Evolutionary conservation across 2,113 vertebrate species (phyloP).

Genomic region (Zootoca vivipara): DNA sequence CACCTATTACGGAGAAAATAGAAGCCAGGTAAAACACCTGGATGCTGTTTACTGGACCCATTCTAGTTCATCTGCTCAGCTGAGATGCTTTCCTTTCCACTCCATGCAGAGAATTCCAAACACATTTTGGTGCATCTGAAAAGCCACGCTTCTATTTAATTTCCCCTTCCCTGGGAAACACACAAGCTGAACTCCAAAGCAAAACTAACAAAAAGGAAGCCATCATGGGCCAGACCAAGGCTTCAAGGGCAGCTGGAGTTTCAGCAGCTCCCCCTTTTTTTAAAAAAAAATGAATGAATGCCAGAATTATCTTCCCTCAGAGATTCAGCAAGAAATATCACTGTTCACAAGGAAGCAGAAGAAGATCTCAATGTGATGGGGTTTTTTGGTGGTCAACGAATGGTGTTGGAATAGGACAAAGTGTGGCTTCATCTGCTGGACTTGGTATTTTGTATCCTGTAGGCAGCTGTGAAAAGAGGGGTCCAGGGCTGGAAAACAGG

Average conservation of each 20-base stretch:
- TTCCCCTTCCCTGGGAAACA: neutral
- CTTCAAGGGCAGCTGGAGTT: neutral
- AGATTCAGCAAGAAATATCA: neutral
- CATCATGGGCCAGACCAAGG: too few relatives aligned
- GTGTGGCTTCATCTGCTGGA: neutral
- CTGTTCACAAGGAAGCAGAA: neutral
- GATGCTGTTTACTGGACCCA: conserved; percentile 21
- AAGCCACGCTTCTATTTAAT: neutral
- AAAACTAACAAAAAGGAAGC: neutral
- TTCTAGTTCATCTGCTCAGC: conserved; percentile 27
- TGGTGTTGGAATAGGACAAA: neutral
- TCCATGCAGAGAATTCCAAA: conserved; percentile 1
- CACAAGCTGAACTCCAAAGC: neutral
- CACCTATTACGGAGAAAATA: conserved; percentile 64
- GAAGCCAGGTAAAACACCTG: conserved; percentile 62
- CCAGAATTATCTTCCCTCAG: neutral
- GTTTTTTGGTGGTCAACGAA: neutral
- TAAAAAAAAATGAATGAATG: too few relatives aligned
- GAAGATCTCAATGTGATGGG: neutral
- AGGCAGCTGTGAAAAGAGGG: too few relatives aligned
- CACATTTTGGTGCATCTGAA: conserved; percentile 30
- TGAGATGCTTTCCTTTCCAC: neutral
- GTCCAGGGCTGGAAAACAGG: too few relatives aligned
- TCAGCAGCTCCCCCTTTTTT: neutral
- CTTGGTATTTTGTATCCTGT: neutral